These are phyloP conservation scores for Parazoanthus atlanticus DNA, from an alignment of 92 coral and sea anemone genomes.

Conservation along the genomic window DNA sequence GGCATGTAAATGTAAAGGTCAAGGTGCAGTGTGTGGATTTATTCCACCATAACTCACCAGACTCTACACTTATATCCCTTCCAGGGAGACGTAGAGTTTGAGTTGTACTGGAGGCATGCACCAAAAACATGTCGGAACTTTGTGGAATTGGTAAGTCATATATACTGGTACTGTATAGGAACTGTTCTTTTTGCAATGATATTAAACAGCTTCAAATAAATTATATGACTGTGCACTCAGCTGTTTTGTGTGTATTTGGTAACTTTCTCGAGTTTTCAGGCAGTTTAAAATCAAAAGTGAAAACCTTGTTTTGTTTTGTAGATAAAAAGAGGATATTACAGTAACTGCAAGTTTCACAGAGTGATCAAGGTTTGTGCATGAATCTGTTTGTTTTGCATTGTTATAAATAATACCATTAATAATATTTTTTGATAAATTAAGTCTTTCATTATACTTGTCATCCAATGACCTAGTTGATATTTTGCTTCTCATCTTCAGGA, in stretches of 20 bases:
- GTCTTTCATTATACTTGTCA: no score
- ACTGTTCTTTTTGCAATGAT: no score
- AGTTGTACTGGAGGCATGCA: slow-evolving; percentile 92
- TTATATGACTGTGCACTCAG: no score
- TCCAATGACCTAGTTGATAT: not conserved
- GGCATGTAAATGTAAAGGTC: no score
- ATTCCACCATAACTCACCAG: no score
- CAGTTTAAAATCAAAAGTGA: not conserved
- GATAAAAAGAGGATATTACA: slow-evolving; percentile 91
- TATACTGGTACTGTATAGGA: not conserved
- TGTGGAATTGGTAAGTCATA: slow-evolving; percentile 79
- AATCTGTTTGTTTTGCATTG: no score
- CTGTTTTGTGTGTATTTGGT: no score
- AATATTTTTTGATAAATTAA: no score
- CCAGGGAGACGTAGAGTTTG: slow-evolving; percentile 90
- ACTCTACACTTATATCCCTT: not conserved
- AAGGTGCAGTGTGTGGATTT: not conserved
- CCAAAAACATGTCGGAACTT: slow-evolving; percentile 93
- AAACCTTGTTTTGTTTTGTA: slow-evolving; percentile 20
- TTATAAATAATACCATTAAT: no score
- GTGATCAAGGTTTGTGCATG: slow-evolving; percentile 81
- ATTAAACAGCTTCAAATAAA: no score
- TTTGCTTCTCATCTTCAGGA: slow-evolving; percentile 55
- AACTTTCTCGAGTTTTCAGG: no score
- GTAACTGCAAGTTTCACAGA: slow-evolving; percentile 94